phyloP scores from a whole-genome alignment of 37 sponge, comb jelly and placozoan species.

The Beroe ovata region DNA sequence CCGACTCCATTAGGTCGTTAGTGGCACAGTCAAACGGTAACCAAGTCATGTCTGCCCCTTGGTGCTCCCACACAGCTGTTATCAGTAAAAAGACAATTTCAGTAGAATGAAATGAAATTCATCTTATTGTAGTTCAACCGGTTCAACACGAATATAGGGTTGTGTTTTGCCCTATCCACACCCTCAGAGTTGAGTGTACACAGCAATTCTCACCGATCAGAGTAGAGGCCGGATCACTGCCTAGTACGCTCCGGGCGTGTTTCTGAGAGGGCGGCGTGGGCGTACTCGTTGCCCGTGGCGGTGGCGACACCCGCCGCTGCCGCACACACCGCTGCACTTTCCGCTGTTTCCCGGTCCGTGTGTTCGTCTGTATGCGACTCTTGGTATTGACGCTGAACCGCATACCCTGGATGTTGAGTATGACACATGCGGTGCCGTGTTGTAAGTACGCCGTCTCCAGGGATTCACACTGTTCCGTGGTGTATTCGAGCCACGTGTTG shows the following conservation, averaged over 20 bases:
- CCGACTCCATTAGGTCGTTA: constrained; percentile 37
- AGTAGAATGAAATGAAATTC: too few species aligned
- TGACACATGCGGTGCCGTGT: constrained; percentile 61
- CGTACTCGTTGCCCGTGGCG: neutral
- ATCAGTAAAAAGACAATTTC: too few species aligned
- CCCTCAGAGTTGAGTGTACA: too few species aligned
- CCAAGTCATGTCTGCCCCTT: constrained; percentile 29
- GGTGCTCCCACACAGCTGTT: constrained; percentile 48
- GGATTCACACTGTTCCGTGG: neutral
- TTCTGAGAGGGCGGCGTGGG: constrained; percentile 1
- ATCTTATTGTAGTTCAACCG: too few species aligned
- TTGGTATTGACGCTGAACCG: constrained; percentile 64
- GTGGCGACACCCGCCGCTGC: neutral
- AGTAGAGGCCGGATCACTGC: too few species aligned
- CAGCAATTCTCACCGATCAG: too few species aligned
- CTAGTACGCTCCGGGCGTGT: neutral
- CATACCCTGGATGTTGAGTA: constrained; percentile 1
- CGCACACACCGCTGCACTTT: constrained; percentile 49
- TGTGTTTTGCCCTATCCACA: too few species aligned
- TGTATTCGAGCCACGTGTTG: constrained; percentile 34
- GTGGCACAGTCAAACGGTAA: constrained; percentile 4
- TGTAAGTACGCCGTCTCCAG: constrained; percentile 50
- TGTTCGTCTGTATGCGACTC: constrained; percentile 49
- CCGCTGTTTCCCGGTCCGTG: constrained; percentile 50
- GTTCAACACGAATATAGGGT: too few species aligned